Conservation (phyloP, 2,113 vertebrate species). For the Sander vitreus region DNA sequence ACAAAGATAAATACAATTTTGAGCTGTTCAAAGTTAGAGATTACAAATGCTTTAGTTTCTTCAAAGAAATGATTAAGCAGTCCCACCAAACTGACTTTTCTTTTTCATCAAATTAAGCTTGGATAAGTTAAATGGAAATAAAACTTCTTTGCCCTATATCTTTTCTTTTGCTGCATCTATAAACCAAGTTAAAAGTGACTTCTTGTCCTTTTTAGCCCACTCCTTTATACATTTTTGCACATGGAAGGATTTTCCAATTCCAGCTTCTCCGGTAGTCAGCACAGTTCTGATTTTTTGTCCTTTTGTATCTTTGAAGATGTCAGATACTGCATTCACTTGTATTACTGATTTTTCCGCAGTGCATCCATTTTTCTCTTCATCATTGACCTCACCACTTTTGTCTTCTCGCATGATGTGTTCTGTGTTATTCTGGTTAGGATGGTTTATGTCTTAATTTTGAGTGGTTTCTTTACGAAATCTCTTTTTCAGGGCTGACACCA, state of each 20-base stretch:
- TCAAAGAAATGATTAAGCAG: constrained; percentile 16
- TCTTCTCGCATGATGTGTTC: constrained; percentile 44
- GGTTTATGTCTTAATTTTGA: constrained; percentile 9
- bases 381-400: not conserved
- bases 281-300: not conserved
- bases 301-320: constrained; percentile 11
- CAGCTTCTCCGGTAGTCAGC: constrained; percentile 17
- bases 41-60: constrained; percentile 20
- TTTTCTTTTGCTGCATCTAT: fast-evolving
- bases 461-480: not conserved
- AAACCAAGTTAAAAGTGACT: fast-evolving
- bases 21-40: constrained; percentile 35
- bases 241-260: constrained; percentile 38
- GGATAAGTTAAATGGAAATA: constrained; percentile 28
- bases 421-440: constrained; percentile 43
- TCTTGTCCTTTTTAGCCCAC: not conserved
- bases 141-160: fast-evolving
- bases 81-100: not conserved
- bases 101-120: not conserved
- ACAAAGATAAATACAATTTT: constrained; percentile 44
- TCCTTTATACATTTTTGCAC: constrained; percentile 11
- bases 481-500: not conserved
- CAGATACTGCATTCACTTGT: not conserved
- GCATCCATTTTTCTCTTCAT: not conserved
- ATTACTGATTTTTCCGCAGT: not conserved